These are phyloP conservation scores for Dufourea novaeangliae DNA, from an alignment of 1,140 invertebrate species.

Conservation along the genomic window DNA sequence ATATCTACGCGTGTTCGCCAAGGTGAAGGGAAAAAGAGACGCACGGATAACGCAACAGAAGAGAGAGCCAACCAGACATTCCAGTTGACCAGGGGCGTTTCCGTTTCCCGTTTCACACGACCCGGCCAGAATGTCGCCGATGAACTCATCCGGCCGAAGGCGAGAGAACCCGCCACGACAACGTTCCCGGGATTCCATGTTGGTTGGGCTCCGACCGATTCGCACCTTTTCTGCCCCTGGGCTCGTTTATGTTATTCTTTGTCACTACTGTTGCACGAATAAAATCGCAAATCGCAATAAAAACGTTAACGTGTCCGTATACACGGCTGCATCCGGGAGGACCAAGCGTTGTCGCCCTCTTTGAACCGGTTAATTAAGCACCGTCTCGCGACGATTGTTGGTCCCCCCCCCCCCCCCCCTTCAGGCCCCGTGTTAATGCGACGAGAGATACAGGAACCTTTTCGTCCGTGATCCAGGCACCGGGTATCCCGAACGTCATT, in stretches of 20 bases:
- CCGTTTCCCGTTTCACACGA: conserved; percentile 67
- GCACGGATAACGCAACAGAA: neutral
- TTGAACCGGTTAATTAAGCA: conserved; percentile 51
- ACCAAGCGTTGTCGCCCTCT: neutral
- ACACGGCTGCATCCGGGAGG: neutral
- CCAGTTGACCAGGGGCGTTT: conserved; percentile 58
- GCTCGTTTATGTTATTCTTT: conserved; percentile 53
- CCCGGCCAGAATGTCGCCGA: conserved; percentile 55
- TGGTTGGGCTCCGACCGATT: conserved; percentile 39
- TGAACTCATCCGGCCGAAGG: conserved; percentile 55
- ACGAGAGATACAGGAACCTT: too few relatives aligned
- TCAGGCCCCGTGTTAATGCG: too few relatives aligned
- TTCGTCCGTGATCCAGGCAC: too few relatives aligned
- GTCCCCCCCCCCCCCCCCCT: too few relatives aligned
- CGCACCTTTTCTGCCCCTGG: conserved; percentile 55
- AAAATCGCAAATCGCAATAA: conserved; percentile 49
- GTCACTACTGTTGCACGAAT: conserved; percentile 27
- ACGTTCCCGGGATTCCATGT: conserved; percentile 61
- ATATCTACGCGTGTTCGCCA: conserved; percentile 47
- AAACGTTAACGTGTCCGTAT: conserved; percentile 48
- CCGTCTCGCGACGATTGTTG: conserved; percentile 9
- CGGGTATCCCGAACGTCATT: conserved; percentile 8
- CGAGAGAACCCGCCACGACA: conserved; percentile 43
- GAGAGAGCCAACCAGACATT: conserved; percentile 48
- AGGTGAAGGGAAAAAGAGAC: neutral